phyloP scores from a whole-genome alignment of 2,113 vertebrate genomes.

The Oncorhynchus kisutch region DNA sequence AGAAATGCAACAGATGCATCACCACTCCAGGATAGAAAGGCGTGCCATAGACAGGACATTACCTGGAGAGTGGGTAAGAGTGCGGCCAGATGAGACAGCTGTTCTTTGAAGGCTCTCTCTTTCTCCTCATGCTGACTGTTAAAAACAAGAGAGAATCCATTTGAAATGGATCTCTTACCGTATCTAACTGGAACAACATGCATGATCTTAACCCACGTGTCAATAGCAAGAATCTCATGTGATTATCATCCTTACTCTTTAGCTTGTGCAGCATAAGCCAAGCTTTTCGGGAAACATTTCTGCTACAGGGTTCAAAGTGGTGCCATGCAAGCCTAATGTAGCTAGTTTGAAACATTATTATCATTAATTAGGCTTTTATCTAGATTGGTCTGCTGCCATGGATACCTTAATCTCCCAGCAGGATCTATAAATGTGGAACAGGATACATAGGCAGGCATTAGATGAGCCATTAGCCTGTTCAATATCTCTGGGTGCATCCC shows the following conservation, averaged over 20 bases:
- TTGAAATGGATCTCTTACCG: neutral
- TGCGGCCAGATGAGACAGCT: constrained; percentile 78
- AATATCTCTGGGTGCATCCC: neutral
- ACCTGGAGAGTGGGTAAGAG: constrained; percentile 85
- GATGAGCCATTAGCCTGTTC: neutral
- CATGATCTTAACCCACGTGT: neutral
- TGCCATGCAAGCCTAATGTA: neutral
- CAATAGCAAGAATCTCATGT: neutral
- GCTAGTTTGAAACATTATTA: neutral
- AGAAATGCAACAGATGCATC: constrained; percentile 29
- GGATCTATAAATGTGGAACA: constrained; percentile 9
- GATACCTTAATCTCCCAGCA: neutral
- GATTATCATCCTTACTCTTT: neutral
- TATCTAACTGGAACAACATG: neutral
- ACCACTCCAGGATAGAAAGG: neutral
- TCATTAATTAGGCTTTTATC: neutral
- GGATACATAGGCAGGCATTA: constrained; percentile 9
- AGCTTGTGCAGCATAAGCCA: neutral
- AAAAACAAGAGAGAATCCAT: constrained; percentile 7
- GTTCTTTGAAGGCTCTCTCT: constrained; percentile 83
- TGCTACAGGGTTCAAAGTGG: neutral
- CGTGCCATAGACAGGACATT: constrained; percentile 5
- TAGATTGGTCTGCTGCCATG: neutral
- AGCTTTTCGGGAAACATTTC: neutral
- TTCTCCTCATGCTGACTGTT: constrained; percentile 85